These are phyloP conservation scores for Acanthosepion pharaonis DNA, from an alignment of 2,888 invertebrate genomes.

Conservation along the genomic window DNA sequence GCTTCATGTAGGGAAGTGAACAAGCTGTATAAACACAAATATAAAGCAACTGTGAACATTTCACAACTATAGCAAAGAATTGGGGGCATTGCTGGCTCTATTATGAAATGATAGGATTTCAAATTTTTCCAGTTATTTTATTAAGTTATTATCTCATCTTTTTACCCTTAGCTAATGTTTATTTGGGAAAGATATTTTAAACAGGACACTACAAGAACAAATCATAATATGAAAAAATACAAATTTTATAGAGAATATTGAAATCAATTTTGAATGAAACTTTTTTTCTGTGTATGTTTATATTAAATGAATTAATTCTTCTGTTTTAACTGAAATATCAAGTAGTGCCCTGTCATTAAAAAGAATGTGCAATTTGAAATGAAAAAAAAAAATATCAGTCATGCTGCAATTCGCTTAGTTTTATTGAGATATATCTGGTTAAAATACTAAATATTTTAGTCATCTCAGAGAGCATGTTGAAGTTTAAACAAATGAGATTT, in stretches of 20 bases:
- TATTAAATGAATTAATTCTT: neutral
- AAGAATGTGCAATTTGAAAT: neutral
- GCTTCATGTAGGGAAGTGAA: constrained; percentile 47
- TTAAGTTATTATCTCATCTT: neutral
- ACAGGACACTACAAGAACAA: too few relatives aligned
- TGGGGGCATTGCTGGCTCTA: neutral
- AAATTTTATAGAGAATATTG: neutral
- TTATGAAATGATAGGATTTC: neutral
- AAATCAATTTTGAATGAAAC: neutral
- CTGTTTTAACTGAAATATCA: neutral
- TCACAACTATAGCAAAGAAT: constrained; percentile 44
- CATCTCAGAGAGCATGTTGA: neutral
- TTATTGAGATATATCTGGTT: too few relatives aligned
- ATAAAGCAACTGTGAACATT: constrained; percentile 46
- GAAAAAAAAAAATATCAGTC: neutral
- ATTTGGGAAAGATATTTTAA: neutral
- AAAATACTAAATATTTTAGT: neutral
- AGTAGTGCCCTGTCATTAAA: neutral
- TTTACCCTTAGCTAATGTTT: neutral
- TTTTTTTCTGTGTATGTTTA: too few relatives aligned
- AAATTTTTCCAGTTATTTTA: neutral
- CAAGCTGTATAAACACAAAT: constrained; percentile 47
- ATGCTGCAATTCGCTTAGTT: neutral
- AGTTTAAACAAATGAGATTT: neutral
- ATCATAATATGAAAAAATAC: neutral